phyloP scores from a whole-genome alignment of 30 jellyfish, hydroid and myxozoan genomes.

The Aurelia sp. region DNA sequence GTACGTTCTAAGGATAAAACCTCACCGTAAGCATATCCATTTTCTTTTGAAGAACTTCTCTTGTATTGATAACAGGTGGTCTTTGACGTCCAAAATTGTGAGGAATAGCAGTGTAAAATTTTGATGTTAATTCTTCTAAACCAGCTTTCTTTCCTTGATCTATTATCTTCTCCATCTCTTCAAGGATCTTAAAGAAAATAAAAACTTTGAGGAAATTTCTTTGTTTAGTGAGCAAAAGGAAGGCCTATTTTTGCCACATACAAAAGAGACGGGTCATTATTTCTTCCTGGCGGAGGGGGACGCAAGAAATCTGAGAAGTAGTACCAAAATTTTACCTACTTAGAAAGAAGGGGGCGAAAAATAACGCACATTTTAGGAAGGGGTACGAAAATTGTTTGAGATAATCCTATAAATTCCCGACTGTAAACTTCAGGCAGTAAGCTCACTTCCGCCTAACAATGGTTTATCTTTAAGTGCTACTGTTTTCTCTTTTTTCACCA shows the following conservation, averaged over 20 bases:
- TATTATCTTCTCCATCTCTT: constrained; percentile 70
- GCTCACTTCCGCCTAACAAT: too few species aligned
- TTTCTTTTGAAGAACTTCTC: constrained; percentile 77
- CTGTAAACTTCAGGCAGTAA: too few species aligned
- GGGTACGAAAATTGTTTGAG: too few species aligned
- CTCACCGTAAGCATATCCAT: constrained; percentile 96
- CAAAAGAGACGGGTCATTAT: not conserved
- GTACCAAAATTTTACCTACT: too few species aligned
- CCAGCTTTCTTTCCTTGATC: constrained; percentile 58
- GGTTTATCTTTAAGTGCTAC: too few species aligned
- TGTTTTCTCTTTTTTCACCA: too few species aligned
- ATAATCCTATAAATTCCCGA: too few species aligned
- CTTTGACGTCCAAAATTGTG: constrained; percentile 95
- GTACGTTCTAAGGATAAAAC: too few species aligned
- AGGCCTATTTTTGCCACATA: not conserved
- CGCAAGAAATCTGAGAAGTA: too few species aligned
- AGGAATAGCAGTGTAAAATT: constrained; percentile 89
- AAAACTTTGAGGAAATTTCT: not conserved
- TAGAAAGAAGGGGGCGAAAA: too few species aligned
- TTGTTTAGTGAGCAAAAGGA: not conserved
- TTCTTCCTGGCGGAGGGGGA: too few species aligned
- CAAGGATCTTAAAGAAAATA: constrained; percentile 66
- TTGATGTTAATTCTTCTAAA: constrained; percentile 71
- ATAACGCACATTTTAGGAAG: too few species aligned
- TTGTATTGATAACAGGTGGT: constrained; percentile 85